A percentile compares a stretch with the other conserved stretches of the same genome.
phyloP scores from a whole-genome alignment of 2,113 vertebrate genomes.

The Macquaria ambigua region DNA sequence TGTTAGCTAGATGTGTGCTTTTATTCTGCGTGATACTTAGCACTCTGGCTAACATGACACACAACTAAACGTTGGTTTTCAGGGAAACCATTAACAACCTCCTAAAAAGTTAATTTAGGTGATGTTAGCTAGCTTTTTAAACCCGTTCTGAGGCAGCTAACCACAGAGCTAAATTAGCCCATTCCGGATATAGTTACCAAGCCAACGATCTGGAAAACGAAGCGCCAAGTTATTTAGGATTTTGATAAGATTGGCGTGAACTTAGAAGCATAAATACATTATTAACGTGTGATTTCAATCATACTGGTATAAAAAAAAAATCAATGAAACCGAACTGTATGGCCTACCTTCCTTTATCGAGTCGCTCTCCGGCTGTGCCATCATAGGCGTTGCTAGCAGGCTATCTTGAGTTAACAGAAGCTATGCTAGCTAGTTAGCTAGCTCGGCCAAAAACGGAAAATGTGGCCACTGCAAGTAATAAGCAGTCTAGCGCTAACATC shows the following conservation, averaged over 20 bases:
- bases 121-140: conserved; percentile 11
- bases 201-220: not conserved
- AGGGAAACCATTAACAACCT: not conserved
- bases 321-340: not conserved
- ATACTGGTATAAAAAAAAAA: rapidly evolving
- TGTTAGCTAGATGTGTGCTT: no score
- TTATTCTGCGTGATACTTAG: no score
- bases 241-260: not conserved
- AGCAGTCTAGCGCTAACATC: conserved; percentile 39
- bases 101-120: not conserved
- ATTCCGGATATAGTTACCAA: conserved; percentile 25
- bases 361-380: conserved; percentile 67
- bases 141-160: conserved; percentile 5
- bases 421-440: conserved; percentile 62
- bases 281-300: rapidly evolving
- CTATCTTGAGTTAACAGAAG: conserved; percentile 48
- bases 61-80: rapidly evolving
- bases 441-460: conserved; percentile 66
- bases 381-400: conserved; percentile 67
- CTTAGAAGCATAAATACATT: rapidly evolving
- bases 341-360: conserved; percentile 75
- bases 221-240: rapidly evolving
- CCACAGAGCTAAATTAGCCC: conserved; percentile 35
- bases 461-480: conserved; percentile 24
- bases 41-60: no score